A percentile compares a stretch with the other conserved stretches of the same genome.
Evolutionary conservation across 2,797 vertebrate genomes (phyloP).

Genomic region (Saxicola maurus): DNA sequence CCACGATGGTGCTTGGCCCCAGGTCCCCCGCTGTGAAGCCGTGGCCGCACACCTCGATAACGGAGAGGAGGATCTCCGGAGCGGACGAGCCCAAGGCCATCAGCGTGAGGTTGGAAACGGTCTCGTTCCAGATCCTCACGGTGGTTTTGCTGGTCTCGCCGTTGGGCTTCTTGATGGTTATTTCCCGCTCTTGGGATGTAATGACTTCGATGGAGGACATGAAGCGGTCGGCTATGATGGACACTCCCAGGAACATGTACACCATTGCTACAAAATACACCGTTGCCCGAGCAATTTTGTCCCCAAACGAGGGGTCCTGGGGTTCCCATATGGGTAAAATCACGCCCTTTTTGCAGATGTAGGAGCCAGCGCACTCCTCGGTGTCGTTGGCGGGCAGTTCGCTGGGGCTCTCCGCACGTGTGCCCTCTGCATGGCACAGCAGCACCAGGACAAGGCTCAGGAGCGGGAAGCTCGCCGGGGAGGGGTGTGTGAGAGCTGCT

Average conservation of each 20-base stretch:
- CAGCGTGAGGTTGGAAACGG: conserved; percentile 93
- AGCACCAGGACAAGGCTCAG: conserved; percentile 68
- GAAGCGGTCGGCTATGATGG: conserved; percentile 95
- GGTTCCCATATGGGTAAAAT: conserved; percentile 91
- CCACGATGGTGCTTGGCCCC: conserved; percentile 95
- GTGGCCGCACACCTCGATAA: conserved; percentile 96
- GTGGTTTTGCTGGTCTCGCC: conserved; percentile 90
- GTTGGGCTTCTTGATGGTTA: conserved; percentile 91
- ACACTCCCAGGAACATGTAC: conserved; percentile 97
- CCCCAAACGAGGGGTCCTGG: conserved; percentile 80
- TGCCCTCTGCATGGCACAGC: conserved; percentile 44
- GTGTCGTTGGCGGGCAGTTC: conserved; percentile 66
- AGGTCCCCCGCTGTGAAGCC: conserved; percentile 88
- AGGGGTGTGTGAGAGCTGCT: conserved; percentile 27
- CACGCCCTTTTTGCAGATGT: conserved; percentile 84
- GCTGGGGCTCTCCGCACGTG: conserved; percentile 59
- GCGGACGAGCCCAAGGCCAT: conserved; percentile 97
- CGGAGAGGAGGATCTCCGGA: conserved; percentile 92
- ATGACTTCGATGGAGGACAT: conserved; percentile 99
- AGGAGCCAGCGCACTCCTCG: conserved; percentile 76
- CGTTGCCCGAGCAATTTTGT: conserved; percentile 90
- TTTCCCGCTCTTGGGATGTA: conserved; percentile 91
- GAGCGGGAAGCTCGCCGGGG: conserved; percentile 64
- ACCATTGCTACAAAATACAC: conserved; percentile 90
- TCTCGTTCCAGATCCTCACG: conserved; percentile 95